phyloP scores from a whole-genome alignment of 2,888 invertebrate genomes.

The Sarcophaga subvicina region DNA sequence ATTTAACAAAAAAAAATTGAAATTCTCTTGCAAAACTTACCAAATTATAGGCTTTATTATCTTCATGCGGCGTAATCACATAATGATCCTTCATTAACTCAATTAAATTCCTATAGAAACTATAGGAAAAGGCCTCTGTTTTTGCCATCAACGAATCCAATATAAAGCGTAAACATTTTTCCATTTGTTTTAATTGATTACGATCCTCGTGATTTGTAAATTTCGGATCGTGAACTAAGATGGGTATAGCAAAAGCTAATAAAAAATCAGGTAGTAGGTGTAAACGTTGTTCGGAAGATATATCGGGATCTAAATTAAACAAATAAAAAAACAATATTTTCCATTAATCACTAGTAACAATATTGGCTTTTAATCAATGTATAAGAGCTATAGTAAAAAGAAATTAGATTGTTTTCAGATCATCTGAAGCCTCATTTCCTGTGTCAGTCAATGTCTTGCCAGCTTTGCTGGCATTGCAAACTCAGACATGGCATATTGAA shows the following conservation, averaged over 20 bases:
- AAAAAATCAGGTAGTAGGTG: constrained; percentile 98
- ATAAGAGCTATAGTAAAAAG: too few species aligned
- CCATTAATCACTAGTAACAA: background rate
- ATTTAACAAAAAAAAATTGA: constrained; percentile 2
- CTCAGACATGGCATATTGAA: too few species aligned
- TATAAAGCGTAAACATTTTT: constrained; percentile 96
- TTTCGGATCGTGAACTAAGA: constrained; percentile 95
- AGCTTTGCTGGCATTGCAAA: too few species aligned
- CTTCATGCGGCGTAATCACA: constrained; percentile 90
- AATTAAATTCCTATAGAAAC: constrained; percentile 96
- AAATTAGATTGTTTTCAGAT: too few species aligned
- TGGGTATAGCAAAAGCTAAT: constrained; percentile 97
- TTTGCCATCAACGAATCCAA: constrained; percentile 96
- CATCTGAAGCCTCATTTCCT: too few species aligned
- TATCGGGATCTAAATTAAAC: constrained; percentile 73
- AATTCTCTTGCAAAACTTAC: constrained; percentile 83
- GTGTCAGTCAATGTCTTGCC: too few species aligned
- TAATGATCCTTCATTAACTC: constrained; percentile 97
- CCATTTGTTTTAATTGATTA: constrained; percentile 88
- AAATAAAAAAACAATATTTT: constrained; percentile 22
- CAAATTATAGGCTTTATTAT: constrained; percentile 91
- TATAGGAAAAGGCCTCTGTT: constrained; percentile 96
- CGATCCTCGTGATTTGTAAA: constrained; percentile 90
- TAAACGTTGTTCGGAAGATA: constrained; percentile 85
- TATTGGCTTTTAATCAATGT: too few species aligned